Evolutionary conservation across 2,113 vertebrate genomes (phyloP).

Genomic region (Phodopus roborovskii): DNA sequence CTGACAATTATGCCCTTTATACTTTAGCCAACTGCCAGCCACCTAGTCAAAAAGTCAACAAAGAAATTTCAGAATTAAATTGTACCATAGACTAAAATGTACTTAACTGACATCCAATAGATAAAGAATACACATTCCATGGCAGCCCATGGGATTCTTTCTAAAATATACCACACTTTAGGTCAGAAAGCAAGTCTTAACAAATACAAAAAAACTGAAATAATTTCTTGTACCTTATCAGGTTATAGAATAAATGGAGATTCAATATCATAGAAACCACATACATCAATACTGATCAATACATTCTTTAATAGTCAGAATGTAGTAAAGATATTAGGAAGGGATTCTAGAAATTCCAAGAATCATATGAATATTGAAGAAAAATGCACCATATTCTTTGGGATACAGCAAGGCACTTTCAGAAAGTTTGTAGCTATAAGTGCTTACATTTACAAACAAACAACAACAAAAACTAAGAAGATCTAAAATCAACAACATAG

Average conservation of each 20-base stretch:
- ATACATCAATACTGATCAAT: background rate
- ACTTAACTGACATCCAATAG: background rate
- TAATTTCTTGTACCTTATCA: background rate
- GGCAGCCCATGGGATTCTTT: background rate
- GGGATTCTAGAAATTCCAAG: background rate
- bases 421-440: background rate
- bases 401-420: background rate
- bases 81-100: background rate
- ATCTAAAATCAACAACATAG: background rate
- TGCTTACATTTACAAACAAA: background rate
- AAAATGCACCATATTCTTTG: background rate
- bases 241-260: background rate
- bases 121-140: background rate
- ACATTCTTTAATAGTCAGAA: background rate
- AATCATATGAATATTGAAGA: background rate
- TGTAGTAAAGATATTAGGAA: background rate
- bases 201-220: background rate
- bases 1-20: background rate
- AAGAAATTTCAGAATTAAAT: background rate
- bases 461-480: background rate
- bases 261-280: background rate
- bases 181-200: background rate
- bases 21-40: background rate
- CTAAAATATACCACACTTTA: background rate
- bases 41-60: background rate